Evolutionary conservation across 2,797 vertebrate genomes (phyloP).

Genomic region (Pseudocheirus occidentalis): DNA sequence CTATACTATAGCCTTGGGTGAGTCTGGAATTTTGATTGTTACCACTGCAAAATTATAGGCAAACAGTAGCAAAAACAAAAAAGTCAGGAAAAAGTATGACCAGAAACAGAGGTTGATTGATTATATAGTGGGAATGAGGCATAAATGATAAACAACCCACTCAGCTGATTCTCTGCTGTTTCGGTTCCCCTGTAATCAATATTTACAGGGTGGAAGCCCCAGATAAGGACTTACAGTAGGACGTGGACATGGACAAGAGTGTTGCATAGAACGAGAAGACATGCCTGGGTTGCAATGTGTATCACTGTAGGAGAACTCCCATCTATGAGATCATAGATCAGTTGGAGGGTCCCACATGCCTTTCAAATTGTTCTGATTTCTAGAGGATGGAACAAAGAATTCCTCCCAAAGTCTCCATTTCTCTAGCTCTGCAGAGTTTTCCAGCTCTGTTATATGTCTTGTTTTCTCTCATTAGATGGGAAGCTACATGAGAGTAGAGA

Average conservation of each 20-base stretch:
- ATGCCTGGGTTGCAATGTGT: not conserved
- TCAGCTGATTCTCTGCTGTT: not conserved
- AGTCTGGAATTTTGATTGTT: not conserved
- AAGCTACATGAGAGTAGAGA: not conserved
- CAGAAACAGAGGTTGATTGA: not conserved
- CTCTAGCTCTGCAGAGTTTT: not conserved
- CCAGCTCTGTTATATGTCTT: not conserved
- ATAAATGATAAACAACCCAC: not conserved
- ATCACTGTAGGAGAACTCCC: not conserved
- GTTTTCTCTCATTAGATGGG: not conserved
- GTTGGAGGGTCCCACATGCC: not conserved
- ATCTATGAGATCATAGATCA: not conserved
- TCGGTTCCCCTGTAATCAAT: not conserved
- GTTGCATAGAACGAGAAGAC: not conserved
- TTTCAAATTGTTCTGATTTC: not conserved
- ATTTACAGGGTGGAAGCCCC: not conserved
- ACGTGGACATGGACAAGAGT: not conserved
- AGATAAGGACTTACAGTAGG: not conserved
- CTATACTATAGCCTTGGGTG: not conserved
- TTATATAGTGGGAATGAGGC: not conserved
- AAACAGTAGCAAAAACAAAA: not conserved
- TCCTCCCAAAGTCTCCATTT: not conserved
- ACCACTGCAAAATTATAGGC: not conserved
- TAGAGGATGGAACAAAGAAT: not conserved
- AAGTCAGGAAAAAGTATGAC: not conserved